Base-by-base conservation (phyloP, 2,888 invertebrate species). In the Leuctra nigra region DNA sequence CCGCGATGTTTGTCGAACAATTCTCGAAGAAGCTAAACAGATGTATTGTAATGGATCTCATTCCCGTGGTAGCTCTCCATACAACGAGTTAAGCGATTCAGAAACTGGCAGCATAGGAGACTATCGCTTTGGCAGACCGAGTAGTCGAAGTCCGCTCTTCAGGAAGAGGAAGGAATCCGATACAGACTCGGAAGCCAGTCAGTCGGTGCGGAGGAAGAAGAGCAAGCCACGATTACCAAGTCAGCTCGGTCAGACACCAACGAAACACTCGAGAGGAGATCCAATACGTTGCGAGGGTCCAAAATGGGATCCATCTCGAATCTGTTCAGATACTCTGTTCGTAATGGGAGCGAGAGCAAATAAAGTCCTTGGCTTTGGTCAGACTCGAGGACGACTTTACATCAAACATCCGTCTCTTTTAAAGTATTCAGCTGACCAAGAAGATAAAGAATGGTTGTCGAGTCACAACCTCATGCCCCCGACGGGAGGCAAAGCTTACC, bases 401-500 rank as follows among this genome's bases (percentile, higher is more conserved):
- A 83, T 86, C 1, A 80, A 87, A 66, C 89, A 89, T 71, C 84
- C 88, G 3, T 86, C 86, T 46, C 68, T 89, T 44, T 81, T 87
- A 53, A 77, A 86, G 67, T 90, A 89, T 70, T 83, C 84, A 20
- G 87, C 87, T 3, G 90, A 90, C 66, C 82, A 83, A 53, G 84
- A 86, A 61, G 90, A 90, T 67, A 87, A 88, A 67, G 86, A 87
- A 66, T 89, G 88, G 88, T 76, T 90, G 53, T 81, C 84, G 41
- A 81, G 84, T 41, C 84, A 83, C 60, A 84, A 84, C 66, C 73
- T 86, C 59, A 87, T 86, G 72, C 86, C 87, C 59, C 84, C 86
- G 29, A 85, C 86, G 55, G 87, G 87, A 1, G 87, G 87, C 3
- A 86, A 86, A 72, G 87, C 87, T 1, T 88, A 87, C 66, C 79